Conservation (phyloP, 2,113 vertebrate genomes). For the Callipepla californica region DNA sequence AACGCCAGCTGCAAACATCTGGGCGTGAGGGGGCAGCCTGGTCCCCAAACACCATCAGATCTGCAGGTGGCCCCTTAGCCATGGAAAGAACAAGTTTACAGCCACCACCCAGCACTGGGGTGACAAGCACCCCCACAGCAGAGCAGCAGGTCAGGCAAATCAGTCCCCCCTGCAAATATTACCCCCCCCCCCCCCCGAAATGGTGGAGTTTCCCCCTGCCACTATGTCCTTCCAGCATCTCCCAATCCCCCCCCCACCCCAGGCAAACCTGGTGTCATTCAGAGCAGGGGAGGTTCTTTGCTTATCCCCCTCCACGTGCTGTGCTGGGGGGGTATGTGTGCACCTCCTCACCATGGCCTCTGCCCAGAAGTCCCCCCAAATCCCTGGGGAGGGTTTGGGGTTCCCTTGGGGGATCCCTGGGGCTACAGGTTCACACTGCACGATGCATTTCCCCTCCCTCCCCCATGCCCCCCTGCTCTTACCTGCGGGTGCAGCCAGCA, state of each 20-base stretch:
- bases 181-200: not conserved
- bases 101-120: not conserved
- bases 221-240: accelerated
- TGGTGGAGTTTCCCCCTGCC: not conserved
- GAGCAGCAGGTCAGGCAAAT: not conserved
- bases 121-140: accelerated
- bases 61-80: accelerated
- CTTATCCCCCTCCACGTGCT: accelerated
- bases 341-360: not conserved
- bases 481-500: not conserved
- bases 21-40: not conserved
- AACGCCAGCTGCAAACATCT: not conserved
- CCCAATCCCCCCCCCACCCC: not conserved
- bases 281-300: accelerated
- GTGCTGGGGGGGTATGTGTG: accelerated
- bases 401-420: not conserved
- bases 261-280: not conserved
- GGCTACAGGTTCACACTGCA: not conserved
- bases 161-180: not conserved
- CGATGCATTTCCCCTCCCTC: accelerated
- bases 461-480: not conserved
- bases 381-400: not conserved
- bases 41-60: accelerated
- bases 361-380: not conserved
- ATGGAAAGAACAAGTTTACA: accelerated